Base-by-base conservation (phyloP, 2,888 invertebrate species). In the Girardia tigrina region DNA sequence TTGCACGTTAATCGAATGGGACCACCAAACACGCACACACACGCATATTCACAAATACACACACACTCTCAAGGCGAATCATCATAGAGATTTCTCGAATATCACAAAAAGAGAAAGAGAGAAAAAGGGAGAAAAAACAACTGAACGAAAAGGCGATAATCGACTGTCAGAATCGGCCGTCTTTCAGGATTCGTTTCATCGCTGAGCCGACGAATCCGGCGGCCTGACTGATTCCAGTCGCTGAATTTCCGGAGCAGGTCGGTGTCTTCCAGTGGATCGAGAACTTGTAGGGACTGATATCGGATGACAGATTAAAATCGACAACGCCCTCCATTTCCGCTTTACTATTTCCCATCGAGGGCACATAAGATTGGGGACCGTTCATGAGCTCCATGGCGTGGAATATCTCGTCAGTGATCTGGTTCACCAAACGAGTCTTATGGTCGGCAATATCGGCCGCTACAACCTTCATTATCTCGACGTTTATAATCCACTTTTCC, bases 401-500 rank as follows among this genome's bases (percentile, higher is more conserved):
- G 29, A 72, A 29, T 26, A 72, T 72, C 23, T 72, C 73, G 20
- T 72, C 73, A 1, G 29, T 29, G 8, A 72, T 36, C 23, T 72
- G 73, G 16, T 72, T 36, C 14, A 29, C 73, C 16, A 72, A 29
- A 14, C 73, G n/a, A 8, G 26, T 1, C 20, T 29, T 36, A 26
- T 72, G 73, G 1, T 72, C 73, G 20, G 14, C 6, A n/a, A 42
- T 26, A 6, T 42, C 74, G 4, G 42, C 74, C 2, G 28, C 23
- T 2, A 56, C 56, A 8, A 23, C 23, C 16, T 42, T 74, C 4
- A 26, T 74, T 1, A 75, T 1, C 28, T 75, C 75, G 1, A 75
- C 29, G 23, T 26, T 70, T 1, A 75, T 71, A 14, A 71, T 71
- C 75, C 75, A 75, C 28, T 71, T 70, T 28, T 75, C 75, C 75